Conservation (phyloP, 2,113 vertebrate species). For the Bagarius yarrelli region DNA sequence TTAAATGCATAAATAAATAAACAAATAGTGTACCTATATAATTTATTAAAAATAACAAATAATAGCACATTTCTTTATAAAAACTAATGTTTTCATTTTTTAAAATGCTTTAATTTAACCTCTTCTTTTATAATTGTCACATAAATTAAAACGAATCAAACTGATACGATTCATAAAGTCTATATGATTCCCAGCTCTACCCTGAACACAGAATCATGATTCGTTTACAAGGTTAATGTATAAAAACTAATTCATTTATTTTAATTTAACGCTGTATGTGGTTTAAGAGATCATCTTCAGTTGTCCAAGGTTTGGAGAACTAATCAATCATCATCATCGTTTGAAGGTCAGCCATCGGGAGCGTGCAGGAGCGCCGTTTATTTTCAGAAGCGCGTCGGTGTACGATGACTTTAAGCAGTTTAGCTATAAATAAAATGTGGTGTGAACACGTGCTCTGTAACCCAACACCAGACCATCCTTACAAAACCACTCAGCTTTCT, state of each 20-base stretch:
- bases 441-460: not conserved
- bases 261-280: not conserved
- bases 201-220: not conserved
- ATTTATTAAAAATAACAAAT: too few relatives aligned
- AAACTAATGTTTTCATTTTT: too few relatives aligned
- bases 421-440: constrained; percentile 65
- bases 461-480: constrained; percentile 43
- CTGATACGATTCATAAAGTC: not conserved
- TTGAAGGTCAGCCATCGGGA: constrained; percentile 56
- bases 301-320: not conserved
- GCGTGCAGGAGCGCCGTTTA: constrained; percentile 4
- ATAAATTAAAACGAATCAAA: not conserved
- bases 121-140: not conserved
- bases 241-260: not conserved
- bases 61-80: too few relatives aligned
- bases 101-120: too few relatives aligned
- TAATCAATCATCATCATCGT: constrained; percentile 15
- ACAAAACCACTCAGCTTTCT: constrained; percentile 41
- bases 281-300: constrained; percentile 13
- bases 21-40: too few relatives aligned
- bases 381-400: constrained; percentile 45
- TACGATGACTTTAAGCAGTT: constrained; percentile 32
- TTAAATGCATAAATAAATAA: too few relatives aligned
- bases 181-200: not conserved
- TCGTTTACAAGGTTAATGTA: too few relatives aligned